Conservation (phyloP, 2,113 vertebrate genomes). For the Falcunculus frontatus region DNA sequence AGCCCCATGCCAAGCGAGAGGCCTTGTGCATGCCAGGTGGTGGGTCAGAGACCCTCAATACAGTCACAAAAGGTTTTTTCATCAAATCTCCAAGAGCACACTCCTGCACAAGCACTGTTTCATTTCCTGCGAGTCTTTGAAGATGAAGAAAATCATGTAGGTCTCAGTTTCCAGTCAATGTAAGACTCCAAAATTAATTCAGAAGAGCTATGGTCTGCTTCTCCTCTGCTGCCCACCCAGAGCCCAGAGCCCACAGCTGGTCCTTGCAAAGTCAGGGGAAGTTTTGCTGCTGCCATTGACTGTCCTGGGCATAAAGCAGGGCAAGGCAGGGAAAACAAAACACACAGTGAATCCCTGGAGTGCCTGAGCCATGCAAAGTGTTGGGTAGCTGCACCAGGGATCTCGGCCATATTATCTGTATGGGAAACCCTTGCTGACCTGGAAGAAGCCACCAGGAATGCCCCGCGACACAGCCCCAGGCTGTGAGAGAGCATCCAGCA, state of each 20-base stretch:
- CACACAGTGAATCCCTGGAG: background rate
- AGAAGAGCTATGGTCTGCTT: background rate
- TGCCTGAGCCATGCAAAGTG: background rate
- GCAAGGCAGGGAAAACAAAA: background rate
- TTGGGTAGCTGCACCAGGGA: background rate
- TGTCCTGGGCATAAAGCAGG: background rate
- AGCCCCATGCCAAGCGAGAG: background rate
- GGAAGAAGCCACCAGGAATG: background rate
- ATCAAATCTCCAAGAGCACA: background rate
- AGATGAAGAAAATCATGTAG: background rate
- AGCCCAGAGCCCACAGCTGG: background rate
- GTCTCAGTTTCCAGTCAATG: background rate
- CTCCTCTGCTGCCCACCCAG: background rate
- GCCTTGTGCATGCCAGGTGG: fast-evolving
- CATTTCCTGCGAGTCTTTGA: background rate
- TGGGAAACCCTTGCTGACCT: background rate
- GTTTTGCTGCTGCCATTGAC: background rate
- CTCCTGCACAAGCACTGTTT: background rate
- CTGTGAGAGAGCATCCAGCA: background rate
- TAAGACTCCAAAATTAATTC: background rate
- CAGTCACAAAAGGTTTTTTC: background rate
- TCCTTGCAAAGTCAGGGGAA: background rate
- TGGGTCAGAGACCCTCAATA: background rate
- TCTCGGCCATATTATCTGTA: background rate
- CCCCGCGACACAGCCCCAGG: fast-evolving